Base-by-base conservation (phyloP, 2,113 vertebrate genomes). In the Festucalex cinctus region DNA sequence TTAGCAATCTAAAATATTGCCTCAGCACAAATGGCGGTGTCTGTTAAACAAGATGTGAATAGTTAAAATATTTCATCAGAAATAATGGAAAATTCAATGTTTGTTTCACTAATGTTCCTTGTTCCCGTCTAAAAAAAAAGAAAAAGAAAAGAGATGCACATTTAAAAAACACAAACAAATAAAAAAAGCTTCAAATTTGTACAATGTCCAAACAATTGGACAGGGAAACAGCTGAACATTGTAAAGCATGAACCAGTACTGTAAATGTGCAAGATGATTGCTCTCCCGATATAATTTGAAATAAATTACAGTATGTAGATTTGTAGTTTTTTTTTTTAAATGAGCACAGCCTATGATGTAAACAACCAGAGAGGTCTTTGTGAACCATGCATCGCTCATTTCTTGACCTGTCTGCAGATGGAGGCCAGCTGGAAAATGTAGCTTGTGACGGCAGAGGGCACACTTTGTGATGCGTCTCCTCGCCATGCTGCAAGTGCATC, bases 401-500 rank as follows among this genome's bases (percentile, higher is more conserved):
- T 80, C 39, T 69, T 84, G 32, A 85, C 66, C 71, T 68, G 84
- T 64, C 85, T 92, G 86, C 86, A 91, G n/a, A 98, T 60, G 6
- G 89, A 90, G 6, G 82, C 84, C 12, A 97, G 81, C 77, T 96
- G 94, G 58, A 92, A 93, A 57, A 98, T 88, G 84, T 83, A 87
- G 76, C 86, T 92, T 12, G 77, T 88, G 36, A 98, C 78, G 0
- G 92, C 94, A 9, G 83, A 51, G 1, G 97, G 96, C 22, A 97
- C 79, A 0, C 44, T 69, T 26, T 71, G 83, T 14, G 71, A 59
- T 0, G 83, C 83, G 44, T 92, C 88, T 49, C 63, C 87, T 63
- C 88, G 90, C 97, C 97, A 99, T 3, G 69, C 86, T 9, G 83
- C 90, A 44, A 99, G 82, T 44, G 92, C 82, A 28, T 94, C 90